Conservation (phyloP, 2,888 invertebrate species). For the Idaea straminata region DNA sequence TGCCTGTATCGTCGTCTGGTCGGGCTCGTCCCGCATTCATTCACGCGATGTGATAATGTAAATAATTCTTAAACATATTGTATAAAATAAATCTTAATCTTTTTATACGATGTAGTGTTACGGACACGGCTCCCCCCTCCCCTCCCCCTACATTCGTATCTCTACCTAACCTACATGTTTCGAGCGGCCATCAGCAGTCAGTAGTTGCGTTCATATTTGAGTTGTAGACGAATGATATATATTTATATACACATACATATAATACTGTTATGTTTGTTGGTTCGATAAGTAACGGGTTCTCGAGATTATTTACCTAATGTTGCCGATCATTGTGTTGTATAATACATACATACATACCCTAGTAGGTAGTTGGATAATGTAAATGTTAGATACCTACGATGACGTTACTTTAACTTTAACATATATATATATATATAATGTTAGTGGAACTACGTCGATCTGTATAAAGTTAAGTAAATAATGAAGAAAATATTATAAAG, state of each 20-base stretch:
- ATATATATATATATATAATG: conserved; percentile 28
- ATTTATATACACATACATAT: conserved; percentile 21
- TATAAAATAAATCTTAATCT: conserved; percentile 48
- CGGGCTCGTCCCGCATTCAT: conserved; percentile 35
- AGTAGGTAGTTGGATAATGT: conserved; percentile 24
- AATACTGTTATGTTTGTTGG: conserved; percentile 33
- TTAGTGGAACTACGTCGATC: conserved; percentile 53
- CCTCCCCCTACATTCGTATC: not conserved
- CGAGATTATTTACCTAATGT: conserved; percentile 50
- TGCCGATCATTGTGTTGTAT: conserved; percentile 46
- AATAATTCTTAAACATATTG: conserved; percentile 45
- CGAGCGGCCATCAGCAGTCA: no score
- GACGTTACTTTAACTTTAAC: no score
- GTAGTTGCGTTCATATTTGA: not conserved
- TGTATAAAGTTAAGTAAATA: conserved; percentile 67
- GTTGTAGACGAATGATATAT: conserved; percentile 6
- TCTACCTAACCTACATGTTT: not conserved
- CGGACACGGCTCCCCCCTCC: conserved; percentile 3
- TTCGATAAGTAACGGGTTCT: conserved; percentile 32
- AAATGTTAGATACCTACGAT: conserved; percentile 2
- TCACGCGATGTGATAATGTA: conserved; percentile 67
- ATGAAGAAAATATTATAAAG: conserved; percentile 58
- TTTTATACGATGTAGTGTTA: conserved; percentile 58
- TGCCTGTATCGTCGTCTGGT: conserved; percentile 33
- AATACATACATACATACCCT: conserved; percentile 34